phyloP scores from a whole-genome alignment of 2,888 invertebrate species.

The Cryptus viduatorius region DNA sequence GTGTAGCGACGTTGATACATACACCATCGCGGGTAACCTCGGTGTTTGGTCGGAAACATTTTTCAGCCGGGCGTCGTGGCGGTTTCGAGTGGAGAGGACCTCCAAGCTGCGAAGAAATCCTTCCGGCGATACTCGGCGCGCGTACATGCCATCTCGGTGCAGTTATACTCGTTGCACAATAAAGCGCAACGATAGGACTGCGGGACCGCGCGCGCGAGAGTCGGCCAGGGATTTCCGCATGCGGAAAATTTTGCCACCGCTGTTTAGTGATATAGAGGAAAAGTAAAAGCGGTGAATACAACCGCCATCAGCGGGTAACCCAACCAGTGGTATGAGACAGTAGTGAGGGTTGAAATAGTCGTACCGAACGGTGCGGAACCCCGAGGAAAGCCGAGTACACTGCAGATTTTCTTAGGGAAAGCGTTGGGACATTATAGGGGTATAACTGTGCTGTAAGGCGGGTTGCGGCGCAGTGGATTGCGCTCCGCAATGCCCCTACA shows the following conservation, averaged over 20 bases:
- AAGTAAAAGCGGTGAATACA: constrained; percentile 29
- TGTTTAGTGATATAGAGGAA: constrained; percentile 26
- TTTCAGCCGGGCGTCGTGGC: constrained; percentile 59
- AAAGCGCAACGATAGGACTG: neutral
- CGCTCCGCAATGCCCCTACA: constrained; percentile 77
- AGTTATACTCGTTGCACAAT: constrained; percentile 31
- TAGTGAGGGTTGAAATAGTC: neutral
- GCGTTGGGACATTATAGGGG: constrained; percentile 20
- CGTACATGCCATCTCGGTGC: constrained; percentile 3
- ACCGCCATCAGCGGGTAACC: constrained; percentile 12
- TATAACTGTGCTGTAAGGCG: constrained; percentile 34
- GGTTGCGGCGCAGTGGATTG: constrained; percentile 70
- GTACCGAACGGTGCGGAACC: neutral
- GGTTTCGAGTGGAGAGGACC: constrained; percentile 44
- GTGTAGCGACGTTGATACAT: constrained; percentile 2
- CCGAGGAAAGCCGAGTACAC: constrained; percentile 6
- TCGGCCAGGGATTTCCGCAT: constrained; percentile 19
- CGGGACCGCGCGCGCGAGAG: neutral
- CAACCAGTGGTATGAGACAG: neutral
- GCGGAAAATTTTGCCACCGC: constrained; percentile 30
- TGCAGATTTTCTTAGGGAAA: constrained; percentile 58
- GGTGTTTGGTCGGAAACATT: constrained; percentile 65
- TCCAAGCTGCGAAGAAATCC: constrained; percentile 58
- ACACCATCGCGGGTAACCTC: constrained; percentile 27
- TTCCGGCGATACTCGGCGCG: constrained; percentile 61